These are phyloP conservation scores for Cyprinella venusta DNA, from an alignment of 2,797 vertebrate genomes.

Conservation along the genomic window DNA sequence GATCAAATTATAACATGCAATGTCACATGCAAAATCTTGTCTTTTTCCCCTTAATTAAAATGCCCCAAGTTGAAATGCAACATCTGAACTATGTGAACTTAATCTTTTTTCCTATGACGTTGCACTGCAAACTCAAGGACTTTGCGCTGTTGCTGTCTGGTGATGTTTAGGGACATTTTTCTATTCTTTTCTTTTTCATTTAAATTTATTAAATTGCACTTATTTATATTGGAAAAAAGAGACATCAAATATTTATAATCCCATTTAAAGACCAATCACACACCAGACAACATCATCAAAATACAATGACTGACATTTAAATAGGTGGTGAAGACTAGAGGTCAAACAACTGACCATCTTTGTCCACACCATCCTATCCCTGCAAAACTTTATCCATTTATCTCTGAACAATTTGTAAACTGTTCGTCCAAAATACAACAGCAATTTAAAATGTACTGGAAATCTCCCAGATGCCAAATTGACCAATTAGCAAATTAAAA, in stretches of 20 bases:
- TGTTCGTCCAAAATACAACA: background rate
- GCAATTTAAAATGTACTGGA: background rate
- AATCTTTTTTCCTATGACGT: background rate
- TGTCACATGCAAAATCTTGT: constrained; percentile 31
- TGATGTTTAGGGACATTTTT: background rate
- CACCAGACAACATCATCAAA: constrained; percentile 28
- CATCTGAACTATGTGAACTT: background rate
- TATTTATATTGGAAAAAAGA: background rate
- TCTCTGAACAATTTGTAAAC: background rate
- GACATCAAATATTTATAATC: background rate
- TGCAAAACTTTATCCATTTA: constrained; percentile 47
- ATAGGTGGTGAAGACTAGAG: constrained; percentile 6
- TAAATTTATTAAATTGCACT: background rate
- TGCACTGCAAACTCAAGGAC: constrained; percentile 30
- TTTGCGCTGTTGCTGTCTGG: constrained; percentile 29
- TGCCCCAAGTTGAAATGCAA: constrained; percentile 26
- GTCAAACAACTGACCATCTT: background rate
- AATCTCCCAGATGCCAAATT: constrained; percentile 8
- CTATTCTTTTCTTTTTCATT: background rate
- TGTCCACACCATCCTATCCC: constrained; percentile 30
- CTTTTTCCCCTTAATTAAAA: constrained; percentile 14
- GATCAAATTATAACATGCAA: background rate
- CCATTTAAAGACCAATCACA: constrained; percentile 1
- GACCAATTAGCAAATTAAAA: background rate
- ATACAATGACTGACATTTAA: background rate